These are phyloP conservation scores for Toxotes chatareus DNA, from an alignment of 2,113 vertebrate species.

Conservation along the genomic window DNA sequence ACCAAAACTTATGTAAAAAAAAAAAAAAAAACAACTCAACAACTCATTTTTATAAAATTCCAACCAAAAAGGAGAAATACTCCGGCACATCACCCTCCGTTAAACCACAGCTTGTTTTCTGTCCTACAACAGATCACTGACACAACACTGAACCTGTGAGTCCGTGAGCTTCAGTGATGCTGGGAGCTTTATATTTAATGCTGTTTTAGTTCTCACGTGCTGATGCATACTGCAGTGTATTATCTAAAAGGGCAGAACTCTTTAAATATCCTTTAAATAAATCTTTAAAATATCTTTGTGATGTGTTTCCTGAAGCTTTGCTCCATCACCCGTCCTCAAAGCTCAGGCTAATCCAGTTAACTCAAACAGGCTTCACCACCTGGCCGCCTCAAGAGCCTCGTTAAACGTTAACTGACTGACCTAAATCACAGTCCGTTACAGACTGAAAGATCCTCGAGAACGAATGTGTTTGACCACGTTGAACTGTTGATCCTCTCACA, in stretches of 20 bases:
- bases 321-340: slow-evolving; percentile 30
- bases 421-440: neutral
- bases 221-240: no score
- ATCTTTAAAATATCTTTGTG: neutral
- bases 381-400: neutral
- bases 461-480: neutral
- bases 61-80: no score
- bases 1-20: no score
- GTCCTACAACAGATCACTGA: no score
- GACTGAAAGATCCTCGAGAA: neutral
- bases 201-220: no score
- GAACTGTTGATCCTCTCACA: neutral
- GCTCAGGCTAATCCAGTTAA: slow-evolving; percentile 55
- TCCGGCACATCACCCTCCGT: no score
- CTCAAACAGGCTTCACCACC: slow-evolving; percentile 24
- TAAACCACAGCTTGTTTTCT: no score
- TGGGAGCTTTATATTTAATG: no score
- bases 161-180: no score
- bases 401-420: slow-evolving; percentile 35
- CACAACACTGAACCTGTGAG: no score
- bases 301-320: slow-evolving; percentile 14
- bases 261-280: neutral
- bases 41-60: no score
- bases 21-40: no score
- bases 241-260: neutral